phyloP scores from a whole-genome alignment of 2,888 invertebrate species.

The Aromia moschata region DNA sequence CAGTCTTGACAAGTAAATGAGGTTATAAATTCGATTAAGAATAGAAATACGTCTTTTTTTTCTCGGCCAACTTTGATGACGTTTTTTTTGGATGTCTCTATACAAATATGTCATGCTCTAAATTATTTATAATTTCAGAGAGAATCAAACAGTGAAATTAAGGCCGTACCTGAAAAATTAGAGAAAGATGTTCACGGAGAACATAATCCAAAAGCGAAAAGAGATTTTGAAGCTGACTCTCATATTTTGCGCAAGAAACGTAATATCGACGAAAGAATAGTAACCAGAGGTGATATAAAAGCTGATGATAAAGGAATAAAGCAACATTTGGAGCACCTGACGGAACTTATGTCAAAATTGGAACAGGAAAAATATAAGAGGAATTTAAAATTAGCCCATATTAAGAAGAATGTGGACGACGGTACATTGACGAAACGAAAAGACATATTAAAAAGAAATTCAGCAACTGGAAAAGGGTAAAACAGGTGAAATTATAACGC shows the following conservation, averaged over 20 bases:
- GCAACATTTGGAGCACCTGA: slow-evolving; percentile 28
- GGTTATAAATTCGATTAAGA: no score
- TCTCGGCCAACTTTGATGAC: no score
- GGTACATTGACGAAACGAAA: slow-evolving; percentile 7
- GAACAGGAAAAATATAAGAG: slow-evolving; percentile 21
- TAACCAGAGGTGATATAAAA: neutral
- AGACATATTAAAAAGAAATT: slow-evolving; percentile 6
- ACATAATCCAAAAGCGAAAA: no score
- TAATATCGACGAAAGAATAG: neutral
- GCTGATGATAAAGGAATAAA: slow-evolving; percentile 23
- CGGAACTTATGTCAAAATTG: slow-evolving; percentile 6
- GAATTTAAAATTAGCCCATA: slow-evolving; percentile 17
- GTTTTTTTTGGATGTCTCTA: no score
- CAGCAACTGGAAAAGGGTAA: slow-evolving; percentile 5
- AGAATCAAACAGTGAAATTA: no score
- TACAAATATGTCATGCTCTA: no score
- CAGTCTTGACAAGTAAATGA: no score
- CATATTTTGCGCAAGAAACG: neutral
- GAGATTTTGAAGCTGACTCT: no score
- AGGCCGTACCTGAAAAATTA: no score
- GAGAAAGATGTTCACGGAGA: no score
- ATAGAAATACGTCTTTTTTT: no score
- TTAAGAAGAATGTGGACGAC: slow-evolving; percentile 12
- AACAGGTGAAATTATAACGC: slow-evolving; percentile 4
- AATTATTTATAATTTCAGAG: no score